A percentile compares a stretch with the other conserved stretches of the same genome.
Evolutionary conservation across 2,113 vertebrate species (phyloP).

Genomic region (Calidris pygmaea): DNA sequence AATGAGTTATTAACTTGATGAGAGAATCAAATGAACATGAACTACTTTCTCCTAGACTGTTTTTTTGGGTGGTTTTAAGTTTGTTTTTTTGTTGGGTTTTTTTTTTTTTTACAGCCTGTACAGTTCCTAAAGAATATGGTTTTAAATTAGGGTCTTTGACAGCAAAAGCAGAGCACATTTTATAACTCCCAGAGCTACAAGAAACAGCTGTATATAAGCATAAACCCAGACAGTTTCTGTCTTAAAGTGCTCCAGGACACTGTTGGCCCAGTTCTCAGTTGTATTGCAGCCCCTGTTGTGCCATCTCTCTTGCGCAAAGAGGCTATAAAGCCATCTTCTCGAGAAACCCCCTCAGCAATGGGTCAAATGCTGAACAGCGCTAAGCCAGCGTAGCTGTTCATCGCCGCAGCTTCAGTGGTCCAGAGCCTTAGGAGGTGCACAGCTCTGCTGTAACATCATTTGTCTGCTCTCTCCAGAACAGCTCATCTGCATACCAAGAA

Average conservation of each 20-base stretch:
- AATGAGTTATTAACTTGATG: background rate
- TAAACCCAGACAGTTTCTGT: background rate
- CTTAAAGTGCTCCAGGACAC: constrained; percentile 31
- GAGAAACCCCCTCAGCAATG: background rate
- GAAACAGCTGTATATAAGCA: constrained; percentile 37
- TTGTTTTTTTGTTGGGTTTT: too few species aligned
- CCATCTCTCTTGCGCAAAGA: background rate
- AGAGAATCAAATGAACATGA: background rate
- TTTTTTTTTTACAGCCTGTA: background rate
- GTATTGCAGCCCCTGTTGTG: background rate
- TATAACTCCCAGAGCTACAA: constrained; percentile 41
- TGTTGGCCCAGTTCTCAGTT: constrained; percentile 34
- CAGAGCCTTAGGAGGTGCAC: background rate
- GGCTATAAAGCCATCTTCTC: background rate
- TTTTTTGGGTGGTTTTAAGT: background rate
- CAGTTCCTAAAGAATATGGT: background rate
- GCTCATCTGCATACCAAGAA: background rate
- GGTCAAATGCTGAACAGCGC: background rate
- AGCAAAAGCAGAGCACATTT: constrained; percentile 16
- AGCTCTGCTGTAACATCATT: background rate
- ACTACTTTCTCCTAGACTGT: background rate
- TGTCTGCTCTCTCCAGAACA: background rate
- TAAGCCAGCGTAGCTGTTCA: rapidly evolving
- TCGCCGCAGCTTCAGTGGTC: rapidly evolving
- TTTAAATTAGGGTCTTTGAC: constrained; percentile 44